These are phyloP conservation scores for Apodemia mormo DNA, from an alignment of 2,888 invertebrate species.

Conservation along the genomic window DNA sequence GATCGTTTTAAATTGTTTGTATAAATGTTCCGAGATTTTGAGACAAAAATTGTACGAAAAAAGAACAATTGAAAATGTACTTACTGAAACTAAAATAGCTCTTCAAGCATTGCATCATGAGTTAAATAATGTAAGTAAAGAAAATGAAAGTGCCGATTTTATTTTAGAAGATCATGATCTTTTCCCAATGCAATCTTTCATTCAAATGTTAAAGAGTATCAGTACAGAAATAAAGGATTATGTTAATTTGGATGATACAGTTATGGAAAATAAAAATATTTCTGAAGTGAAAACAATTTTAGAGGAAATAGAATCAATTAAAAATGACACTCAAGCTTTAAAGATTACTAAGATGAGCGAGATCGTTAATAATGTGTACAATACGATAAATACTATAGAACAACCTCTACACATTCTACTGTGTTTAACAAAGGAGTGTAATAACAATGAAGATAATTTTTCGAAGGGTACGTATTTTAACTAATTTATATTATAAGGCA, in stretches of 20 bases:
- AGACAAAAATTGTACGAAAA: neutral
- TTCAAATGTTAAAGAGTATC: neutral
- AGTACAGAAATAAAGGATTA: neutral
- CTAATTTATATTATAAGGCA: too few relatives aligned
- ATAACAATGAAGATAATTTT: conserved; percentile 43
- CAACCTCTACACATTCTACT: conserved; percentile 44
- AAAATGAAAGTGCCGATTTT: neutral
- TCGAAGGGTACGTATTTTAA: conserved; percentile 50
- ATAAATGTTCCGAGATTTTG: neutral
- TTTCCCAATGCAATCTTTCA: neutral
- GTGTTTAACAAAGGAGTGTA: neutral
- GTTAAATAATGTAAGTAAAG: neutral
- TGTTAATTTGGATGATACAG: neutral
- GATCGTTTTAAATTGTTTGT: neutral
- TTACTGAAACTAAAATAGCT: neutral
- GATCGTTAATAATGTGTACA: neutral
- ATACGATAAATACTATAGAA: conserved; percentile 39
- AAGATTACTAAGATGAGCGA: neutral
- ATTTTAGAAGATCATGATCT: neutral
- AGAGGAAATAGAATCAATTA: neutral
- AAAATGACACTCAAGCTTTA: neutral
- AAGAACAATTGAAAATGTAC: neutral
- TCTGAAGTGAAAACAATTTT: neutral
- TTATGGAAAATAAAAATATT: neutral
- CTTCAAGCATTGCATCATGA: neutral